Percentiles rank a stretch among this genome's conserved stretches.
phyloP scores from a whole-genome alignment of 1,140 invertebrate genomes.

The Thaumetopoea pityocampa region DNA sequence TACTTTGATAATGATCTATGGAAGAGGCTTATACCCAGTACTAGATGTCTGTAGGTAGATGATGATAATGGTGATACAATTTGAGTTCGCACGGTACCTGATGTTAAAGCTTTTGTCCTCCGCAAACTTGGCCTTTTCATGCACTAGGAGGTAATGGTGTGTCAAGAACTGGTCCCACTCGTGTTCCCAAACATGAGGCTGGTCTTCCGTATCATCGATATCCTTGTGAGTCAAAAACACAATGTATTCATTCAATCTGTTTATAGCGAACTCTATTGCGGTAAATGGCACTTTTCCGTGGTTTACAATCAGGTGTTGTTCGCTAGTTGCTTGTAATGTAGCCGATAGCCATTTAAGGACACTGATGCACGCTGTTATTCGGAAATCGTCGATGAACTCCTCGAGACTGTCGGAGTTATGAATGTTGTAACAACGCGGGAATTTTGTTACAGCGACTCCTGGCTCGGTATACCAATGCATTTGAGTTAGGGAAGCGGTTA shows the following conservation, averaged over 20 bases:
- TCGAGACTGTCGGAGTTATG: slow-evolving; percentile 90
- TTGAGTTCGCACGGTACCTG: slow-evolving; percentile 35
- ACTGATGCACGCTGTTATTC: slow-evolving; percentile 90
- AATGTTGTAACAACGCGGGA: slow-evolving; percentile 92
- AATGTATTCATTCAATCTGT: slow-evolving; percentile 85
- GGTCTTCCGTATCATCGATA: slow-evolving; percentile 85
- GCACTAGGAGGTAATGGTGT: slow-evolving; percentile 83
- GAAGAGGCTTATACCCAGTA: too few relatives aligned
- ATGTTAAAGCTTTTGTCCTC: slow-evolving; percentile 57
- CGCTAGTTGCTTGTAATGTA: slow-evolving; percentile 76
- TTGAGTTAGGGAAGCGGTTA: slow-evolving; percentile 88
- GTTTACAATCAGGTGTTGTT: slow-evolving; percentile 75
- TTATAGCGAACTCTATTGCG: slow-evolving; percentile 87
- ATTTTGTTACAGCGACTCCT: slow-evolving; percentile 86
- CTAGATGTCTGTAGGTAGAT: slow-evolving; percentile 14
- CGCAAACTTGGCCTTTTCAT: slow-evolving; percentile 77
- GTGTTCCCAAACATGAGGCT: slow-evolving; percentile 82
- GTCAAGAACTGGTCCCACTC: slow-evolving; percentile 92
- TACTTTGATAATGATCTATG: too few relatives aligned
- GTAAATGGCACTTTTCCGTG: slow-evolving; percentile 83
- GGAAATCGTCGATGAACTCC: slow-evolving; percentile 93
- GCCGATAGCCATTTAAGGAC: slow-evolving; percentile 85
- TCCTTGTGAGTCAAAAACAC: slow-evolving; percentile 87
- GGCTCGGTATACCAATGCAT: slow-evolving; percentile 93
- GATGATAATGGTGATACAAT: slow-evolving; percentile 1